Base-by-base conservation (phyloP, 30 jellyfish, hydroid and myxozoan species). In the Aurelia aurita region DNA sequence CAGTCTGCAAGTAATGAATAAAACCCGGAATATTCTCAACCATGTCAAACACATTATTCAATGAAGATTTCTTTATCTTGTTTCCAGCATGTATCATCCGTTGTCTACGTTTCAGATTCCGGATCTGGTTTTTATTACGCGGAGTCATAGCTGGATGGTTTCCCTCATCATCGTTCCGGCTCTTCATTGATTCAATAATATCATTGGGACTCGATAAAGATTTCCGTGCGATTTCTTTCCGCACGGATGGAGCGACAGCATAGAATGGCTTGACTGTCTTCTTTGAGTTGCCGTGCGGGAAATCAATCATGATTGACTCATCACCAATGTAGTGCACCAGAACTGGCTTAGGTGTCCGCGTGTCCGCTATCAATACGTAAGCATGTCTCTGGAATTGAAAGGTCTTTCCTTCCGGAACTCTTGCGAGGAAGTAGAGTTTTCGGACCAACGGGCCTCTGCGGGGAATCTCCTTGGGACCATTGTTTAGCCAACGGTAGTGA, bases 201-300 rank as follows among this genome's bases (percentile, higher is more conserved):
- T 92, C 98, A 29, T 90, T 91, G 10, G 98, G 98, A 68, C 79
- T 80, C 31, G 89, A 58, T 22, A 46, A 28, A 16, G 95, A 34
- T 47, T 69, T 76, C 31, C 87, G 86, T 10, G 96, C 96, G 62
- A 91, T 80, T 61, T 85, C 98, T 72, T 64, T 79, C 73, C 98
- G 96, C 47, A 91, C 98, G 47, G 98, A 91, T 34, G 98, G 98
- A 28, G 96, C 95, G 29, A 86, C 88, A 12, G 98, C 96, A 68
- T 44, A 77, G 94, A 85, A 91, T 45, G 98, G 96, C 49, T 71
- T 31, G 22, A 35, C 66, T 2, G 94, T 76, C 51, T 83, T 85
- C 86, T 80, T 85, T n/a, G 98, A 82, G 72, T 91, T 91, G 44
- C 98, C 98, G 66, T 91, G 98, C 60, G 98, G 98, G 74, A 85